Evolutionary conservation across 2,113 vertebrate genomes (phyloP).

Genomic region (Python bivittatus): DNA sequence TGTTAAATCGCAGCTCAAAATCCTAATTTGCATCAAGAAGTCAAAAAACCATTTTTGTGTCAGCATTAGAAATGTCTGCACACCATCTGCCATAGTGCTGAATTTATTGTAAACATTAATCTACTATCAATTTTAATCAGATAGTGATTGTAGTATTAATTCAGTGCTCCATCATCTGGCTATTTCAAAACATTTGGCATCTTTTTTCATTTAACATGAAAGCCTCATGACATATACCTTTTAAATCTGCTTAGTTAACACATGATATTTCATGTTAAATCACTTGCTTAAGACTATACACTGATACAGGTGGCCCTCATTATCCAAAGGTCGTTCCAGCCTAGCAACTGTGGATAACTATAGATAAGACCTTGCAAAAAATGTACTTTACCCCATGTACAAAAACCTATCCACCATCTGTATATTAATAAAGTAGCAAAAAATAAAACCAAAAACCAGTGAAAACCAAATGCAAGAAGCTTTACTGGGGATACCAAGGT

Average conservation of each 20-base stretch:
- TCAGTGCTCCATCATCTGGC: slow-evolving; percentile 61
- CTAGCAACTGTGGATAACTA: no score
- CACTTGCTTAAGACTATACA: no score
- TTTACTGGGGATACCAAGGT: no score
- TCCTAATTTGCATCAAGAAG: neutral
- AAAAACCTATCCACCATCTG: no score
- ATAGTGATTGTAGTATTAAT: slow-evolving; percentile 70
- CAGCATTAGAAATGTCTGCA: neutral
- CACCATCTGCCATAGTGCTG: slow-evolving; percentile 59
- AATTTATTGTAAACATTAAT: slow-evolving; percentile 63
- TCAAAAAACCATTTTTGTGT: neutral
- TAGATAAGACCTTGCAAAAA: no score
- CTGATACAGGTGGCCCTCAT: no score
- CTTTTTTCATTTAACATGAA: neutral
- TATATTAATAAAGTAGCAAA: no score
- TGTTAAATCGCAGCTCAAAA: neutral
- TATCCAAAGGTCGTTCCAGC: no score
- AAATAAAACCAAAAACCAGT: no score
- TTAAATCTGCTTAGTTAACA: neutral
- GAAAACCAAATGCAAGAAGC: no score
- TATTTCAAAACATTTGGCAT: slow-evolving; percentile 42
- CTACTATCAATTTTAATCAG: slow-evolving; percentile 59
- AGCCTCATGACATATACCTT: slow-evolving; percentile 19
- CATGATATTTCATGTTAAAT: neutral
- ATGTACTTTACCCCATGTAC: no score